phyloP scores from a whole-genome alignment of 37 sponge, comb jelly and placozoan genomes.

The Trichoplax adhaerens region DNA sequence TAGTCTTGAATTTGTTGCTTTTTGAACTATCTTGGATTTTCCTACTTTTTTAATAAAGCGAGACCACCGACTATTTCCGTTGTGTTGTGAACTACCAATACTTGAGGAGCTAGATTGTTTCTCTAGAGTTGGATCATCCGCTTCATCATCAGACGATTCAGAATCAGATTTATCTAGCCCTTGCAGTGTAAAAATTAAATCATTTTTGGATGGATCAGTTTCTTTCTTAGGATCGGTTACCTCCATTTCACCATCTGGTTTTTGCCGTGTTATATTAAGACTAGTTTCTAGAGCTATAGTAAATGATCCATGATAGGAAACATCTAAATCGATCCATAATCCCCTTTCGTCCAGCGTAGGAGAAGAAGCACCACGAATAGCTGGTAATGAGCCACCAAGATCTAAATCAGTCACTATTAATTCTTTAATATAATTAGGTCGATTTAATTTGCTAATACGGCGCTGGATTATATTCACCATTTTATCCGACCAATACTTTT shows the following conservation, averaged over 20 bases:
- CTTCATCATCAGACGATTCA: neutral
- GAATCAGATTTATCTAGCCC: neutral
- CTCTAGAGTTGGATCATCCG: neutral
- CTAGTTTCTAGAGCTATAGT: conserved; percentile 72
- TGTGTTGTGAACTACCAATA: too few relatives aligned
- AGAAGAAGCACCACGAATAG: conserved; percentile 18
- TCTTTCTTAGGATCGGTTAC: conserved; percentile 39
- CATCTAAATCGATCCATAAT: conserved; percentile 54
- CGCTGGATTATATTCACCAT: conserved; percentile 30
- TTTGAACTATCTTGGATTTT: conserved; percentile 3
- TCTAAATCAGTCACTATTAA: conserved; percentile 45
- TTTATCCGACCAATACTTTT: conserved; percentile 47
- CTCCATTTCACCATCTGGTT: conserved; percentile 36
- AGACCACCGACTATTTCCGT: neutral
- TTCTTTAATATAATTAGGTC: conserved; percentile 51
- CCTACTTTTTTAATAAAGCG: conserved; percentile 6
- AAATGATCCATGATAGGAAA: conserved; percentile 48
- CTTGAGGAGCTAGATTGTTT: neutral
- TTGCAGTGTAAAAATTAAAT: neutral
- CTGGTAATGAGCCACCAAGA: conserved; percentile 48
- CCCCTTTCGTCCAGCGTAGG: conserved; percentile 36
- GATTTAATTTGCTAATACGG: conserved; percentile 41
- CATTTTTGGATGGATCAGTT: conserved; percentile 3
- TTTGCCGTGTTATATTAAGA: conserved; percentile 25
- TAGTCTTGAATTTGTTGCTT: conserved; percentile 22